phyloP scores from a whole-genome alignment of 2,113 vertebrate genomes.

The Cacatua alba region DNA sequence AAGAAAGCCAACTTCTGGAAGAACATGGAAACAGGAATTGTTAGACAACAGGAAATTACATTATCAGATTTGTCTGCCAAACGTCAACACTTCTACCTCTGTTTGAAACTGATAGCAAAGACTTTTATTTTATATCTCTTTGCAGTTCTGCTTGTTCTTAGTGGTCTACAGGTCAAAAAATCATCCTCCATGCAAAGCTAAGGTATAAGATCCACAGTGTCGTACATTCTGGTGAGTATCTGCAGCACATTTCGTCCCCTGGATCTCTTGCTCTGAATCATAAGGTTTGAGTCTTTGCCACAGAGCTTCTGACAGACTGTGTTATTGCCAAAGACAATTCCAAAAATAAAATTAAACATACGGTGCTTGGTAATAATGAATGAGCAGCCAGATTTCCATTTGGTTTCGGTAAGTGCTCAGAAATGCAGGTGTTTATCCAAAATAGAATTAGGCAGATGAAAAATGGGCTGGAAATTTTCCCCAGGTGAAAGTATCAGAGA shows the following conservation, averaged over 20 bases:
- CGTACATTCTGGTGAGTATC: not conserved
- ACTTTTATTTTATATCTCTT: not conserved
- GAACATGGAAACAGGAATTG: not conserved
- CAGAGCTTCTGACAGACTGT: not conserved
- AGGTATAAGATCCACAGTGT: not conserved
- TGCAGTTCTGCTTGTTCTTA: not conserved
- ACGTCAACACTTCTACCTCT: not conserved
- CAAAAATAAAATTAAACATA: slow-evolving; percentile 56
- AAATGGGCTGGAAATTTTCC: not conserved
- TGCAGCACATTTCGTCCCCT: not conserved
- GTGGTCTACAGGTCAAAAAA: not conserved
- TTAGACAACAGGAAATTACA: not conserved
- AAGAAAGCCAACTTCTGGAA: not conserved
- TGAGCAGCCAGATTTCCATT: slow-evolving; percentile 42
- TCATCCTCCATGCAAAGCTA: not conserved
- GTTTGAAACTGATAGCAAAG: not conserved
- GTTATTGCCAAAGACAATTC: slow-evolving; percentile 36
- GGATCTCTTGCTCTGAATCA: not conserved
- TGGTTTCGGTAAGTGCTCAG: not conserved
- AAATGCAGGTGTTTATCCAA: slow-evolving; percentile 11
- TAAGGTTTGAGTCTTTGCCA: not conserved
- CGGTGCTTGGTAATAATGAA: slow-evolving; percentile 35
- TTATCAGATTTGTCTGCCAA: not conserved
- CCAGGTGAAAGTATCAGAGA: not conserved
- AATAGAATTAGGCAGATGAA: not conserved